These are phyloP conservation scores for Porites divaricata DNA, from an alignment of 92 coral and sea anemone genomes.

Conservation along the genomic window DNA sequence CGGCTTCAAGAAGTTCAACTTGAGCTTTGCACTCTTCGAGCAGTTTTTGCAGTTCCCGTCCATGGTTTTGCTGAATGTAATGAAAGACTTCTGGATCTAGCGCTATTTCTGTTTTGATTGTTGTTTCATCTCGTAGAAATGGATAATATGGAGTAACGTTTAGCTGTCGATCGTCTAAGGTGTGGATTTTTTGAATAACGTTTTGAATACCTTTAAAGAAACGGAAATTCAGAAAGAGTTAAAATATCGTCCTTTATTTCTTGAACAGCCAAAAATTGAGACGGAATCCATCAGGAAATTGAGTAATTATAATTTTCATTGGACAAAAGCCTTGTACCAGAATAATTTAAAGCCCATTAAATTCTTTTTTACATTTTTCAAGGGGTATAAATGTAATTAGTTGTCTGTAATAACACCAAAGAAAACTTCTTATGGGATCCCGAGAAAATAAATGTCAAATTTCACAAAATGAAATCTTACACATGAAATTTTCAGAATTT, in stretches of 20 bases:
- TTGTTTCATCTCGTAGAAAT: constrained; percentile 46
- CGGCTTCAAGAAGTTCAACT: background rate
- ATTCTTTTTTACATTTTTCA: no score
- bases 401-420: no score
- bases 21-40: background rate
- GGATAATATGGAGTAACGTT: constrained; percentile 51
- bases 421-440: no score
- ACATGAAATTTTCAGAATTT: no score
- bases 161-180: constrained; percentile 29
- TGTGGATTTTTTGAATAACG: constrained; percentile 37
- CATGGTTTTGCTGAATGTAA: constrained; percentile 19
- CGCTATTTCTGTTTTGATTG: background rate
- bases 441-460: no score
- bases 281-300: no score
- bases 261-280: background rate
- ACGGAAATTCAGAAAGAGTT: background rate
- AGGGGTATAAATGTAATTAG: no score
- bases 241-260: background rate
- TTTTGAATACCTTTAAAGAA: constrained; percentile 44
- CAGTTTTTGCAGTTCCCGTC: constrained; percentile 24
- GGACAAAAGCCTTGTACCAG: no score
- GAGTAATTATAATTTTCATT: no score
- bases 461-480: no score
- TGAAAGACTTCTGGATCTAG: constrained; percentile 20
- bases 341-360: no score